These are phyloP conservation scores for Syngnathus floridae DNA, from an alignment of 2,113 vertebrate genomes.

Conservation along the genomic window DNA sequence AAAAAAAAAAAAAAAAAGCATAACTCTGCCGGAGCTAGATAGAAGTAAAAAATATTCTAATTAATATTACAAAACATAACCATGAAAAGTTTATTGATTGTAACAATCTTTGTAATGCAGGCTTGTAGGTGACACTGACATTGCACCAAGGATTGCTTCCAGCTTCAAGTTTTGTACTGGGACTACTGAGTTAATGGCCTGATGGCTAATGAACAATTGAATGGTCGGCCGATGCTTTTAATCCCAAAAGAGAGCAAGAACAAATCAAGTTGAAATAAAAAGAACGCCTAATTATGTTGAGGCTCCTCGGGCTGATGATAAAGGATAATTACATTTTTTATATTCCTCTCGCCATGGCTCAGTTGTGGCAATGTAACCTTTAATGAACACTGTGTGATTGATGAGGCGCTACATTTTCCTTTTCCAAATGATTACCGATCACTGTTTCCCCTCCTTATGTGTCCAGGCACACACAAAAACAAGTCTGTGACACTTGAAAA, in stretches of 20 bases:
- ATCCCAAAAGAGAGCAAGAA: slow-evolving; percentile 59
- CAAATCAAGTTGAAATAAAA: slow-evolving; percentile 57
- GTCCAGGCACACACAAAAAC: slow-evolving; percentile 28
- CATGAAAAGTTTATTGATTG: too few species aligned
- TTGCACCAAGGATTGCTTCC: not conserved
- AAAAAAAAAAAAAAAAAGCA: too few species aligned
- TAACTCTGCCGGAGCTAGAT: too few species aligned
- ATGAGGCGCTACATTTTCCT: slow-evolving; percentile 65
- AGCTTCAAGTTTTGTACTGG: slow-evolving; percentile 21
- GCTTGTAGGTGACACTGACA: too few species aligned
- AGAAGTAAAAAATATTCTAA: too few species aligned
- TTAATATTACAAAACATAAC: too few species aligned
- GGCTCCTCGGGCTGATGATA: slow-evolving; percentile 71
- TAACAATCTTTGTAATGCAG: not conserved
- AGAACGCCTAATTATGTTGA: slow-evolving; percentile 68
- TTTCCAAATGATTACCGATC: slow-evolving; percentile 69
- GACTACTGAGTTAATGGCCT: slow-evolving; percentile 18
- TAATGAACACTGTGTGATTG: slow-evolving; percentile 67
- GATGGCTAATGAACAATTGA: slow-evolving; percentile 27
- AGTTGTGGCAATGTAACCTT: slow-evolving; percentile 68
- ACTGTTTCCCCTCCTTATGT: slow-evolving; percentile 36
- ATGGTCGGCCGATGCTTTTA: slow-evolving; percentile 52
- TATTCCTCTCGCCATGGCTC: slow-evolving; percentile 59
- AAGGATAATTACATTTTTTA: slow-evolving; percentile 78
- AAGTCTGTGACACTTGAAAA: slow-evolving; percentile 25